Evolutionary conservation across 1,140 invertebrate genomes (phyloP).

Genomic region (Caenorhabditis inopinata): DNA sequence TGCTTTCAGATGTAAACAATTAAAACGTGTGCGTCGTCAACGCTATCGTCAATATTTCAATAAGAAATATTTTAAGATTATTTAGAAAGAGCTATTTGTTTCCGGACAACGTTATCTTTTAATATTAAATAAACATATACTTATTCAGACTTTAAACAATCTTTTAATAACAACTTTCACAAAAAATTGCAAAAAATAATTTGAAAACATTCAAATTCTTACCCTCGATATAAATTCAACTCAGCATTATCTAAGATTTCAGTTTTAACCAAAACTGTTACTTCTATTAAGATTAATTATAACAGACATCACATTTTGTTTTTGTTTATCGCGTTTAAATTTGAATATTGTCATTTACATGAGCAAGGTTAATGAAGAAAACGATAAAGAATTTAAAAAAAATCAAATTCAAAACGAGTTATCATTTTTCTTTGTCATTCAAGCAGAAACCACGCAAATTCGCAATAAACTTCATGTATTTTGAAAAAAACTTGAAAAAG

Average conservation of each 20-base stretch:
- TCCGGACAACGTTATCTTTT: not conserved
- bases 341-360: not conserved
- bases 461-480: not conserved
- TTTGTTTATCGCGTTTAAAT: not conserved
- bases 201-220: no score
- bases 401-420: constrained; percentile 1
- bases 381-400: not conserved
- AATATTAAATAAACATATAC: no score
- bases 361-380: not conserved
- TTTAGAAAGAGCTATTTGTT: not conserved
- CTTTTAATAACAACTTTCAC: not conserved
- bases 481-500: not conserved
- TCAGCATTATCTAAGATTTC: not conserved
- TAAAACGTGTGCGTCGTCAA: no score
- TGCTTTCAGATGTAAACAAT: no score
- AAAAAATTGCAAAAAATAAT: not conserved
- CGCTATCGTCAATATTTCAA: no score
- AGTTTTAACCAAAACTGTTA: not conserved
- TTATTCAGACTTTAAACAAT: not conserved
- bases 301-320: not conserved
- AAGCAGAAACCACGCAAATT: constrained; percentile 29
- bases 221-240: not conserved
- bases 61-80: not conserved
- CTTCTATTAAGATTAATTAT: not conserved
- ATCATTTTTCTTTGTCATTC: not conserved